Conservation (phyloP, 2,113 vertebrate genomes). For the Jacana jacana region DNA sequence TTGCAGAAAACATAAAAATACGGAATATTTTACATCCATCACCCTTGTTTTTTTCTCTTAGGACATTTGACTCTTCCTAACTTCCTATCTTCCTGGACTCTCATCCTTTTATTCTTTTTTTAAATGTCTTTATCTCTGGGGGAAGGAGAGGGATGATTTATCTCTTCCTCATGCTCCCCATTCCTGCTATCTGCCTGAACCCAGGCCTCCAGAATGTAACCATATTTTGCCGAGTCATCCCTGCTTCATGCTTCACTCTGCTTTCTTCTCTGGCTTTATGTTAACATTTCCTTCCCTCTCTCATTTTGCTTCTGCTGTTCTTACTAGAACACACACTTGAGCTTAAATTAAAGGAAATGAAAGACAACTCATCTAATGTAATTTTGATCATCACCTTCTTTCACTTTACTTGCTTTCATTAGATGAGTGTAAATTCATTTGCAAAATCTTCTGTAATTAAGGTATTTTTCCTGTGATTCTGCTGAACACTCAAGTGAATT, state of each 20-base stretch:
- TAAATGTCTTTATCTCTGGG: not conserved
- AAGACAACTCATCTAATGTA: not conserved
- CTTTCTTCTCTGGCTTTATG: constrained; percentile 28
- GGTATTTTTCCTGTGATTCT: not conserved
- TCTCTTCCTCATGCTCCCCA: constrained; percentile 21
- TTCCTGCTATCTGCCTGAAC: constrained; percentile 7
- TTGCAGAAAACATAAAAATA: not conserved
- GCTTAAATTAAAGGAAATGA: not conserved
- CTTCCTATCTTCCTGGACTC: not conserved
- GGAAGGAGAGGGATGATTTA: constrained; percentile 14
- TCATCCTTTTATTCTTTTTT: constrained; percentile 19
- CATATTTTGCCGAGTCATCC: not conserved
- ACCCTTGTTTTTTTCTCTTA: not conserved
- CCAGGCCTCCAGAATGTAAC: not conserved
- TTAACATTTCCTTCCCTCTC: constrained; percentile 19
- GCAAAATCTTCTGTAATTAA: not conserved
- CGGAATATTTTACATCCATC: not conserved
- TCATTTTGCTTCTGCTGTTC: not conserved
- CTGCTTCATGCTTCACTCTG: not conserved
- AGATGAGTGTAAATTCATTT: not conserved
- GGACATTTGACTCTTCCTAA: not conserved
- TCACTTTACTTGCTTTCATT: not conserved
- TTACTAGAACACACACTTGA: not conserved
- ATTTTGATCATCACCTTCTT: not conserved
- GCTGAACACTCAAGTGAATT: not conserved